phyloP scores from a whole-genome alignment of 2,113 vertebrate species.

The Forbesichthys agassizii region DNA sequence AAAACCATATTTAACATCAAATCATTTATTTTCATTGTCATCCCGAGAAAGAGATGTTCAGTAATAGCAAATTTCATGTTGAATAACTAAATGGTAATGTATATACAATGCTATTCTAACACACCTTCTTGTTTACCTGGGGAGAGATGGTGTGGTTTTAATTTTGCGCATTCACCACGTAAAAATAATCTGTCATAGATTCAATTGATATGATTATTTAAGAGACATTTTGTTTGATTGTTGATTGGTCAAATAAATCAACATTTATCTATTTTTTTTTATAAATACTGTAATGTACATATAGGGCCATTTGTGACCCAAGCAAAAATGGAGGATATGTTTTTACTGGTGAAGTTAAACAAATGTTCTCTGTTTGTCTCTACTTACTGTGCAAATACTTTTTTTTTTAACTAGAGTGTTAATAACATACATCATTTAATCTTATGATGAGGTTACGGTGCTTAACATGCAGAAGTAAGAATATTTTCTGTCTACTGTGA shows the following conservation, averaged over 20 bases:
- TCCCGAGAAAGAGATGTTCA: background rate
- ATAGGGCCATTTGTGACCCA: too few relatives aligned
- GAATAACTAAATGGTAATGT: too few relatives aligned
- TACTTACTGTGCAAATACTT: constrained; percentile 44
- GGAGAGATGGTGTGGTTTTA: too few relatives aligned
- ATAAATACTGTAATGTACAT: too few relatives aligned
- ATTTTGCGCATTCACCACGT: too few relatives aligned
- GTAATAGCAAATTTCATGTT: constrained; percentile 16
- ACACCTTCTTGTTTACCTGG: too few relatives aligned
- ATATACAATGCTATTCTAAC: too few relatives aligned
- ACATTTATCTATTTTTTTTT: too few relatives aligned
- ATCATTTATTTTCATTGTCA: constrained; percentile 13
- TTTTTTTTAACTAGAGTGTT: constrained; percentile 4
- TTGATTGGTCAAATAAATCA: too few relatives aligned
- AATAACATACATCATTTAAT: constrained; percentile 47
- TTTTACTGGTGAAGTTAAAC: constrained; percentile 25
- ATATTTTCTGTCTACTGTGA: constrained; percentile 23
- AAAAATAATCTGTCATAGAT: too few relatives aligned
- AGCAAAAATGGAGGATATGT: background rate
- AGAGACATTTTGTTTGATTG: too few relatives aligned
- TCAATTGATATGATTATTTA: too few relatives aligned
- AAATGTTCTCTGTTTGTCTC: constrained; percentile 32
- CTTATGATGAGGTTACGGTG: constrained; percentile 56
- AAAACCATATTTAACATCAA: constrained; percentile 9
- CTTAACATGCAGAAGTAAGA: constrained; percentile 32